Evolutionary conservation across 2,888 invertebrate species (phyloP).

Genomic region (Kryphioiulus occultus): DNA sequence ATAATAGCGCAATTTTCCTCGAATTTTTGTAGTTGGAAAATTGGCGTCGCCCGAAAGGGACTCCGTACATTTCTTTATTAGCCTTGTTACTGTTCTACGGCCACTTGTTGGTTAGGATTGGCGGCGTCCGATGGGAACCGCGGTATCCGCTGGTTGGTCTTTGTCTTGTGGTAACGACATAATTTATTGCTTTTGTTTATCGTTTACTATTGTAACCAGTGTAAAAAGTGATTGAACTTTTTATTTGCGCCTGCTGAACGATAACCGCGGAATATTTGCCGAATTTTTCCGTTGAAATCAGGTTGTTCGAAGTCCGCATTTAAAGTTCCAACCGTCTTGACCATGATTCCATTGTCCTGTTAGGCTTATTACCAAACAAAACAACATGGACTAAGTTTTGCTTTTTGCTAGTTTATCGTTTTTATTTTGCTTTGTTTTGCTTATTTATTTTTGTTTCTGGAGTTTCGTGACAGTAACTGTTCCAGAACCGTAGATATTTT

Average conservation of each 20-base stretch:
- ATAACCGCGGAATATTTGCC: not conserved
- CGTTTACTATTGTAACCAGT: not conserved
- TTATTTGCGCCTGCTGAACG: not conserved
- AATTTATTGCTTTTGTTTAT: not conserved
- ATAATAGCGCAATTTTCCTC: not conserved
- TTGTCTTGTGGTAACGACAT: slow-evolving; percentile 8
- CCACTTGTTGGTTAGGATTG: slow-evolving; percentile 8
- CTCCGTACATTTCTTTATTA: not conserved
- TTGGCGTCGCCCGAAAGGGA: not conserved
- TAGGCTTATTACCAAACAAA: not conserved
- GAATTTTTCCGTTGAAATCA: slow-evolving; percentile 6
- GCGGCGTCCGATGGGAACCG: slow-evolving; percentile 23
- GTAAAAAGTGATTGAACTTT: not conserved
- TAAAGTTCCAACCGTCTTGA: not conserved
- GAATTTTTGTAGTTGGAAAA: not conserved
- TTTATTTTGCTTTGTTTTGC: not conserved
- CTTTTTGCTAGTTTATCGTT: not conserved
- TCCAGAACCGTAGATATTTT: not conserved
- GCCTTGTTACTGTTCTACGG: not conserved
- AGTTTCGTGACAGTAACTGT: not conserved
- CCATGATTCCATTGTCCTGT: not conserved
- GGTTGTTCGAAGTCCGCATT: not conserved
- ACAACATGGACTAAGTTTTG: not conserved
- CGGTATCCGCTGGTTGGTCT: slow-evolving; percentile 23
- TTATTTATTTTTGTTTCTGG: not conserved